Evolutionary conservation across 1,140 invertebrate species (phyloP).

Genomic region (Littorina saxatilis): DNA sequence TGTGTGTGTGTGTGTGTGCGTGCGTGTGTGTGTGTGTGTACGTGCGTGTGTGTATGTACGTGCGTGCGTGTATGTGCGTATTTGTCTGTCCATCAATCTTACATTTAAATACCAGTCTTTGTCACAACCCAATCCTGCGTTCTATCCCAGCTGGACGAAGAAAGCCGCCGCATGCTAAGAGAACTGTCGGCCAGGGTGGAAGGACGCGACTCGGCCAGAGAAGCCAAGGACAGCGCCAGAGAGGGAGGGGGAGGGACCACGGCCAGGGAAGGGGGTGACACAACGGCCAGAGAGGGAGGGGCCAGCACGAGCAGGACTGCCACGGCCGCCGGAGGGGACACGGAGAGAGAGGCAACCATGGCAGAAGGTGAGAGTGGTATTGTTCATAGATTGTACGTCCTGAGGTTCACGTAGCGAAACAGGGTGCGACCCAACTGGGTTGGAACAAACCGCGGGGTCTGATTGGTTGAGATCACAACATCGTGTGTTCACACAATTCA

Average conservation of each 20-base stretch:
- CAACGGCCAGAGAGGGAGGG: neutral
- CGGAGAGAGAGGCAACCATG: neutral
- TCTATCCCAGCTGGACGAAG: slow-evolving; percentile 31
- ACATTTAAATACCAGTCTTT: too few species aligned
- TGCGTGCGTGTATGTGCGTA: too few species aligned
- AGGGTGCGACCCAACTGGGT: too few species aligned
- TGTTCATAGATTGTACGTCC: too few species aligned
- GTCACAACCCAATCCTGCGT: too few species aligned
- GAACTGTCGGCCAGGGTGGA: slow-evolving; percentile 1
- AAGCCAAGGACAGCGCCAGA: neutral
- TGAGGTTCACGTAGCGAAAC: too few species aligned
- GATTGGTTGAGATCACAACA: too few species aligned
- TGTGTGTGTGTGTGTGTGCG: neutral
- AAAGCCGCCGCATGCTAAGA: slow-evolving; percentile 10
- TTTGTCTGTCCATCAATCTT: too few species aligned
- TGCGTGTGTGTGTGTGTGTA: neutral
- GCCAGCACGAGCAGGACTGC: neutral
- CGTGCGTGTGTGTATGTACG: neutral
- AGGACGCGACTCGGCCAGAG: neutral
- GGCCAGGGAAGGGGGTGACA: neutral
- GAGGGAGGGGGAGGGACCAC: neutral
- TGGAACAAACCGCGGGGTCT: too few species aligned
- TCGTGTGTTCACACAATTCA: too few species aligned
- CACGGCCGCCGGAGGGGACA: neutral
- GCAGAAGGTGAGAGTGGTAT: neutral